Percentiles rank a stretch among this genome's conserved stretches.
phyloP scores from a whole-genome alignment of 2,797 vertebrate genomes.

The Hyperoplus lanceolatus region DNA sequence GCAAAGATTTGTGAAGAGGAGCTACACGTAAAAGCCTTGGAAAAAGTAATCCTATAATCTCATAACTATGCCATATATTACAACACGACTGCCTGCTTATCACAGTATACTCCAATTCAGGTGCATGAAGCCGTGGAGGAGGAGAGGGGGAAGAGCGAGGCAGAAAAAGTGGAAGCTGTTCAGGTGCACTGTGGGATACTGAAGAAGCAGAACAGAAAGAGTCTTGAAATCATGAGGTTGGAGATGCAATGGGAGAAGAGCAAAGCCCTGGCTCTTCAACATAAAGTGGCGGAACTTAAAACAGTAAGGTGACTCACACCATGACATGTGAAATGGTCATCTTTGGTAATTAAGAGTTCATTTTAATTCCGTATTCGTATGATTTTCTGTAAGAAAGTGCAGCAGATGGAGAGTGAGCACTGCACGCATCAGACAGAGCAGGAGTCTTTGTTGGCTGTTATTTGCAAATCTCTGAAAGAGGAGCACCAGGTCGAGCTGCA shows the following conservation, averaged over 20 bases:
- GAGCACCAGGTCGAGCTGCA: constrained; percentile 76
- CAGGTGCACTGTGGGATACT: constrained; percentile 64
- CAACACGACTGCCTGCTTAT: background rate
- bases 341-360: background rate
- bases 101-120: constrained; percentile 52
- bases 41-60: constrained; percentile 70
- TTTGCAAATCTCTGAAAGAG: constrained; percentile 73
- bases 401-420: constrained; percentile 73
- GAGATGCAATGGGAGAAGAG: constrained; percentile 73
- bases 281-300: constrained; percentile 79
- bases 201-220: constrained; percentile 74
- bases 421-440: constrained; percentile 70
- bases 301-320: constrained; percentile 72
- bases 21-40: constrained; percentile 65
- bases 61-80: background rate
- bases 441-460: constrained; percentile 63
- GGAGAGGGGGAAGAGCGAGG: constrained; percentile 71
- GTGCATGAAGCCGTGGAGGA: constrained; percentile 62
- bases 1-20: constrained; percentile 71
- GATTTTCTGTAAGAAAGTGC: constrained; percentile 72
- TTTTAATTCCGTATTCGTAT: background rate
- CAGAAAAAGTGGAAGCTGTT: constrained; percentile 72
- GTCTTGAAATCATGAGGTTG: constrained; percentile 38
- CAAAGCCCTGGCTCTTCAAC: constrained; percentile 63
- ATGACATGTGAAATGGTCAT: background rate